Percentiles rank a stretch among this genome's conserved stretches.
Conservation (phyloP, 2,113 vertebrate genomes). For the Hippocampus abdominalis region DNA sequence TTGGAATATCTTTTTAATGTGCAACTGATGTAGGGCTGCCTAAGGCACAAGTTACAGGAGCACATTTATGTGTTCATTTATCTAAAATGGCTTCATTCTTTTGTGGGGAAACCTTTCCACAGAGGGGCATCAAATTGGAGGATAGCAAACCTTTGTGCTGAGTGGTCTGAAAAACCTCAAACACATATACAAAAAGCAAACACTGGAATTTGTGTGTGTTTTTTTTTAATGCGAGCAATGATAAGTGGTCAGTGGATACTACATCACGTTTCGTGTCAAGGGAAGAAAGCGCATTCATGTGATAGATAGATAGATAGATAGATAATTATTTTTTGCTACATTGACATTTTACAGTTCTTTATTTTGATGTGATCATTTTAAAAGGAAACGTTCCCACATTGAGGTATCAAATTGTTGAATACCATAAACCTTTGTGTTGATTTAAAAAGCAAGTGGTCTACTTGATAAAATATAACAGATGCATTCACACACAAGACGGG, state of each 20-base stretch:
- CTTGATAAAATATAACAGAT: background rate
- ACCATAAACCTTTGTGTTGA: background rate
- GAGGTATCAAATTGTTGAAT: background rate
- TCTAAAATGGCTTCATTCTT: background rate
- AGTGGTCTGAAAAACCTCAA: background rate
- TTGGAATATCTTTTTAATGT: background rate
- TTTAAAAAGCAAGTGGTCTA: background rate
- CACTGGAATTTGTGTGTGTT: no score
- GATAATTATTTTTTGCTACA: no score
- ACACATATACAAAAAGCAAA: no score
- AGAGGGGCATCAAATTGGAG: background rate
- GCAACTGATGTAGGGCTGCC: background rate
- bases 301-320: no score
- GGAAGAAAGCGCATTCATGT: no score
- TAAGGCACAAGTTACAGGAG: background rate
- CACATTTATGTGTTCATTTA: background rate
- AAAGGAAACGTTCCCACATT: background rate
- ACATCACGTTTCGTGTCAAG: no score
- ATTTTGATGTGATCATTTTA: background rate
- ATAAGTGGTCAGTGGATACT: no score
- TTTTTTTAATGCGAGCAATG: no score
- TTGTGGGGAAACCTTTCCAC: background rate
- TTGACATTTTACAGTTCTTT: no score
- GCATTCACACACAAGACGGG: background rate
- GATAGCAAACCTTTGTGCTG: background rate